Evolutionary conservation across 1,140 invertebrate species (phyloP).

Genomic region (Acromyrmex charruanus): DNA sequence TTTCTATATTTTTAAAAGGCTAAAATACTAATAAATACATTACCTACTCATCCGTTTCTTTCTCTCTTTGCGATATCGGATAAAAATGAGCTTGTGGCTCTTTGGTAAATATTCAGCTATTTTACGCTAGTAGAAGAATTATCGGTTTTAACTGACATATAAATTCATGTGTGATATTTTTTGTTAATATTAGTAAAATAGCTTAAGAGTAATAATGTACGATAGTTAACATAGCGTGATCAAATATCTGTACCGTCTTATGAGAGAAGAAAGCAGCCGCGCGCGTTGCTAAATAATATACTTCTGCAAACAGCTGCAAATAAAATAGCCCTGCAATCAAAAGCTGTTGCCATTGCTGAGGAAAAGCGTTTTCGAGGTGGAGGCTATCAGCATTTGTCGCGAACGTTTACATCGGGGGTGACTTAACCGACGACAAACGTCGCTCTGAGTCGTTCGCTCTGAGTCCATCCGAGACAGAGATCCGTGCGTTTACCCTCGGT

Average conservation of each 20-base stretch:
- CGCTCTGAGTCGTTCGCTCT: not conserved
- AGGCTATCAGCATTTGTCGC: slow-evolving; percentile 47
- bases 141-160: not conserved
- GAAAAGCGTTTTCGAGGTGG: slow-evolving; percentile 15
- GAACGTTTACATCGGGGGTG: slow-evolving; percentile 43
- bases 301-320: not conserved
- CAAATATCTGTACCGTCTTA: not conserved
- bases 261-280: not conserved
- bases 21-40: too few species aligned
- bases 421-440: slow-evolving; percentile 52
- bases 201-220: not conserved
- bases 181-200: not conserved
- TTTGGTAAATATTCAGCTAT: not conserved
- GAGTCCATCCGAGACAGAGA: slow-evolving; percentile 50
- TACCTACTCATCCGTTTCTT: too few species aligned
- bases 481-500: slow-evolving; percentile 50
- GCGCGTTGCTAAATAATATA: not conserved
- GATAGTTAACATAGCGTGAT: not conserved
- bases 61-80: not conserved
- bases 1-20: too few species aligned
- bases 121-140: not conserved
- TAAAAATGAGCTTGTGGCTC: not conserved
- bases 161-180: not conserved
- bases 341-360: slow-evolving; percentile 15
- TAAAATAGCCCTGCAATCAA: slow-evolving; percentile 12